Conservation (phyloP, 2,797 vertebrate genomes). For the Hypotaenidia philippensis region DNA sequence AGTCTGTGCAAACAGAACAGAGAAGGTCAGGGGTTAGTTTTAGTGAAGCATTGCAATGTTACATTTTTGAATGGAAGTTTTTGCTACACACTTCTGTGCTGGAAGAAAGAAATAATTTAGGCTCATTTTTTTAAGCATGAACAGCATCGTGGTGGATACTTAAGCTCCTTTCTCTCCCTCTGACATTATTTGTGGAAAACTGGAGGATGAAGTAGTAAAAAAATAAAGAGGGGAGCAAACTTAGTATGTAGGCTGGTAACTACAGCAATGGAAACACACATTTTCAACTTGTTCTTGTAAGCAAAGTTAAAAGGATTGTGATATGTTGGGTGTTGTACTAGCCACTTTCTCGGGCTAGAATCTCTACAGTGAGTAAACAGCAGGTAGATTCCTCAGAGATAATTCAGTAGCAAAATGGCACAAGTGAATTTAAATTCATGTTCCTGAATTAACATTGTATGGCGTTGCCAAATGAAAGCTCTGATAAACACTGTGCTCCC, state of each 20-base stretch:
- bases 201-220: background rate
- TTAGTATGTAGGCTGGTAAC: background rate
- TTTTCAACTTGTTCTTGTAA: background rate
- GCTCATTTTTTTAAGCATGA: background rate
- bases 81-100: background rate
- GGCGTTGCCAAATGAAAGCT: background rate
- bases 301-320: background rate
- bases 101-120: background rate
- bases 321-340: background rate
- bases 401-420: background rate
- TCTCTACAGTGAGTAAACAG: background rate
- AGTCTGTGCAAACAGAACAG: slow-evolving; percentile 70
- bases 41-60: background rate
- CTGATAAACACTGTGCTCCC: background rate
- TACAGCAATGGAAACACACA: background rate
- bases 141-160: background rate
- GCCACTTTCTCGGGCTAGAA: background rate
- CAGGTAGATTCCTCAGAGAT: background rate
- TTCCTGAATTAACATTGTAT: background rate
- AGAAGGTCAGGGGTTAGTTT: background rate
- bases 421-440: background rate
- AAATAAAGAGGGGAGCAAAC: background rate
- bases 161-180: background rate
- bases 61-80: background rate
- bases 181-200: background rate